phyloP scores from a whole-genome alignment of 1,140 invertebrate genomes.

The Colletes latitarsis region DNA sequence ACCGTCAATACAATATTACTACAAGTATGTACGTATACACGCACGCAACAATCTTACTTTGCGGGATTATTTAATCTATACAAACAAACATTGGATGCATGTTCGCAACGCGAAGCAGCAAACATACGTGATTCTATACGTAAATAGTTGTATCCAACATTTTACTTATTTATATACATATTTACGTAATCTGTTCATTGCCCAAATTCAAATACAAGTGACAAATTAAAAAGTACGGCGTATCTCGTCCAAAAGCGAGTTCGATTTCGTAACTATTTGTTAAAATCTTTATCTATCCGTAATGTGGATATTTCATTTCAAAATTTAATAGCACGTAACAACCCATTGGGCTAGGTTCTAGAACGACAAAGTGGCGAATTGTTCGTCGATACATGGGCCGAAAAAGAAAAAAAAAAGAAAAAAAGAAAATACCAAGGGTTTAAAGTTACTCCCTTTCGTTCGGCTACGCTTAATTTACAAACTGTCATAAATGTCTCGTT shows the following conservation, averaged over 20 bases:
- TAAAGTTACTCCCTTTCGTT: neutral
- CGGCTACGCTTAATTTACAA: neutral
- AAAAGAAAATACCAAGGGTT: too few relatives aligned
- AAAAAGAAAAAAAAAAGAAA: neutral
- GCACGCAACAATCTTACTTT: neutral
- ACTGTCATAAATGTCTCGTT: neutral
- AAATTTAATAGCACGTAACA: neutral
- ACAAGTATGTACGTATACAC: neutral
- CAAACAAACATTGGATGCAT: neutral
- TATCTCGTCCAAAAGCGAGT: neutral
- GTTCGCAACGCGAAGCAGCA: too few relatives aligned
- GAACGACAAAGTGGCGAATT: neutral
- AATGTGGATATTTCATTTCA: neutral
- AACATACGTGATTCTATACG: neutral
- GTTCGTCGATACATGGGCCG: neutral
- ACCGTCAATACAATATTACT: neutral
- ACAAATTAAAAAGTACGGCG: neutral
- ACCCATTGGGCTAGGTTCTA: too few relatives aligned
- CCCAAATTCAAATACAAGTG: neutral
- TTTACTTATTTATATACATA: conserved; percentile 39
- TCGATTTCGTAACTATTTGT: neutral
- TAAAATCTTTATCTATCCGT: neutral
- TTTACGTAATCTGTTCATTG: neutral
- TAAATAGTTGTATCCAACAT: neutral
- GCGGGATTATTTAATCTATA: neutral